These are phyloP conservation scores for Scolopax mira DNA, from an alignment of 2,113 vertebrate species.

Conservation along the genomic window DNA sequence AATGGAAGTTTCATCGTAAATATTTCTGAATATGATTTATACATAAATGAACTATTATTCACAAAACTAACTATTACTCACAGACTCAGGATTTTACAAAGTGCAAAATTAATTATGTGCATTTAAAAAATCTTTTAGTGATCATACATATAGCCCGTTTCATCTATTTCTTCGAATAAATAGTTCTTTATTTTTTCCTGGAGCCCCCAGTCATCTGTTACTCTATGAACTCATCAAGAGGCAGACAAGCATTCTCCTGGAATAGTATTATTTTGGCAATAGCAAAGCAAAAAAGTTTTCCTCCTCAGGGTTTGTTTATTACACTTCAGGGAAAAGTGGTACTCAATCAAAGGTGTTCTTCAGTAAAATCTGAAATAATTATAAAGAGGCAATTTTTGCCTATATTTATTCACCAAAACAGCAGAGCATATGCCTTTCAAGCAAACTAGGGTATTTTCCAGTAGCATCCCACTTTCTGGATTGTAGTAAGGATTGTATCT, in stretches of 20 bases:
- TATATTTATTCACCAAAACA: not conserved
- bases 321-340: not conserved
- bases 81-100: not conserved
- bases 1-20: conserved; percentile 66
- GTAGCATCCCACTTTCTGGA: not conserved
- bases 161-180: not conserved
- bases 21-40: conserved; percentile 68
- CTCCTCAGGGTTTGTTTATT: not conserved
- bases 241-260: not conserved
- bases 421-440: not conserved
- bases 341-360: not conserved
- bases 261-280: not conserved
- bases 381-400: not conserved
- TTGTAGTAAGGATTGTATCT: not conserved
- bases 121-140: not conserved
- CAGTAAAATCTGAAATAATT: not conserved
- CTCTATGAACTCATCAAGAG: not conserved
- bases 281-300: not conserved
- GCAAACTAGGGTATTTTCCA: not conserved
- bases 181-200: not conserved
- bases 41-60: conserved; percentile 45
- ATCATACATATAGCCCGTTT: not conserved
- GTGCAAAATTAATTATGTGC: not conserved
- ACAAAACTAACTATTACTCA: conserved; percentile 46
- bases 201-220: not conserved